Evolutionary conservation across 1,140 invertebrate genomes (phyloP), one percentile per base, ranked within the genome.

Genomic region (Lepidurus packardi): DNA sequence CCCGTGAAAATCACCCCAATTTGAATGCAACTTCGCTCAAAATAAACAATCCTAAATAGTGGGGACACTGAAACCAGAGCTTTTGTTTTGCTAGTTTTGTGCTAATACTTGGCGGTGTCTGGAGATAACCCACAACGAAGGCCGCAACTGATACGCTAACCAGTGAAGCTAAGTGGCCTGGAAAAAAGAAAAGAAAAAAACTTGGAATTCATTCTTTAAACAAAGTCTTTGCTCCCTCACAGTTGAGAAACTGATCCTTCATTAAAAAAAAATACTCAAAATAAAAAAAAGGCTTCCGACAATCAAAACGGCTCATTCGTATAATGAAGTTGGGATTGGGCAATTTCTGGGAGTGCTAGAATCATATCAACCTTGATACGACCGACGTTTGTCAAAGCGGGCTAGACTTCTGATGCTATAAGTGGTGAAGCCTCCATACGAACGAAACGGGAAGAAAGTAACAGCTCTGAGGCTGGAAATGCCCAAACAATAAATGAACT

Each of bases 261-360:
- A 65, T 16, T 65, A 65, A 13, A 65, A 65, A 65, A 65, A 65
- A 65, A 65, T 65, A 65, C 53, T 65, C 53, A 65, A n/a, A 65
- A 65, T 65, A 65, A 65, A 34, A 34, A 34, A 34, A 65, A 65
- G 53, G 53, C 53, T 65, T 65, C 53, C 53, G 53, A 65, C 53
- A 65, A 65, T 65, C 53, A 65, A 65, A 65, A 65, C 21, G 53
- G 53, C 53, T 65, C 53, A 65, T 21, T 65, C 53, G 53, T 65
- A 65, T 65, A 21, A 21, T 9, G 16, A 21, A 21, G 21, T n/a
- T 16, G 53, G 53, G 53, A 21, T 16, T 13, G 21, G 21, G 9
- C 53, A 21, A 65, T 16, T 13, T 34, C 34, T 13, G 53, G 6
- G 13, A n/a, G 53, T 65, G 53, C 6, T 65, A 11, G 53, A 65